phyloP scores from a whole-genome alignment of 1,140 invertebrate species.

The Eriocheir sinensis region DNA sequence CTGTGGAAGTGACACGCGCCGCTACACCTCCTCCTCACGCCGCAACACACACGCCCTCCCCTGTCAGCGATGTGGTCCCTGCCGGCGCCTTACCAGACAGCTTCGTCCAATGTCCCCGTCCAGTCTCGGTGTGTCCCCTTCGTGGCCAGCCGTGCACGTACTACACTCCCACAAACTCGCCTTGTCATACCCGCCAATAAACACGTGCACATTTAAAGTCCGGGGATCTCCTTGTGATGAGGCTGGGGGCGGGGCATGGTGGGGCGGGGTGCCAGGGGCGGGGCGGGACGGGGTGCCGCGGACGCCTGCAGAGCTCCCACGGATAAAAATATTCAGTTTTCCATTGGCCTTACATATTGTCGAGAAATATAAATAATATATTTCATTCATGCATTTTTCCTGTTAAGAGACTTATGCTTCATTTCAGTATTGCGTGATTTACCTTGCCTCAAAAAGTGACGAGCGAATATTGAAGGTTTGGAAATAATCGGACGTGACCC shows the following conservation, averaged over 20 bases:
- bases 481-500: conserved; percentile 12
- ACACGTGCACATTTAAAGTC: background rate
- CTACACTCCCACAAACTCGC: no score
- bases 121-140: background rate
- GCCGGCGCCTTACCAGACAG: background rate
- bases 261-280: background rate
- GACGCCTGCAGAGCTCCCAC: no score
- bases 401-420: conserved; percentile 25
- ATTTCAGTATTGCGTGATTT: conserved; percentile 25
- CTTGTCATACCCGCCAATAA: background rate
- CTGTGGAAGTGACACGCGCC: background rate
- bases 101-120: background rate
- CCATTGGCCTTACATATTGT: conserved; percentile 16
- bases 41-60: background rate
- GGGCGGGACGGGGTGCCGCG: background rate
- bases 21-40: background rate
- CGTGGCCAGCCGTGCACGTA: no score
- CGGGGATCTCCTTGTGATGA: conserved; percentile 3
- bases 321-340: conserved; percentile 19
- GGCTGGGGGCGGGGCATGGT: background rate
- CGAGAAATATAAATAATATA: conserved; percentile 26
- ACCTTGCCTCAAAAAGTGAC: background rate
- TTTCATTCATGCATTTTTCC: background rate
- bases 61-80: background rate
- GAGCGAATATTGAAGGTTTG: conserved; percentile 11